These are phyloP conservation scores for Jaculus jaculus DNA, from an alignment of 2,113 vertebrate genomes.

Conservation along the genomic window DNA sequence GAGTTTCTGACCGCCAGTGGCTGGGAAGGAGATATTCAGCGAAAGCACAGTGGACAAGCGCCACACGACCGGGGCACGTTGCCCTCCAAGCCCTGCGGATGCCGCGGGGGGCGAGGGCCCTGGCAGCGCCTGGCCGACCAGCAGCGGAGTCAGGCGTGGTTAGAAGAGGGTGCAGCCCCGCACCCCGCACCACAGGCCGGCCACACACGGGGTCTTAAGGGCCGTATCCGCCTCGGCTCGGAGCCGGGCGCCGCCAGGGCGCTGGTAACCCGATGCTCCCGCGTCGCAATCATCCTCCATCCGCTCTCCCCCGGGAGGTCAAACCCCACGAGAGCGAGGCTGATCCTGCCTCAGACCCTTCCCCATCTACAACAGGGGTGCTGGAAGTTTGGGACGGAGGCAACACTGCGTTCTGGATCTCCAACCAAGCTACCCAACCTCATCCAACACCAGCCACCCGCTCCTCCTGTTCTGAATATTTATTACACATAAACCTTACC, in stretches of 20 bases:
- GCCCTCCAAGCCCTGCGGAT: no score
- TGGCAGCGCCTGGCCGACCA: no score
- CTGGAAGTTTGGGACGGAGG: accelerated
- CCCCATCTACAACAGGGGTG: accelerated
- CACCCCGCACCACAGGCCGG: constrained; percentile 63
- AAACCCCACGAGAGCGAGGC: accelerated
- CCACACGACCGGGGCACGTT: neutral
- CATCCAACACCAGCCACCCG: accelerated
- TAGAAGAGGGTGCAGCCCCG: no score
- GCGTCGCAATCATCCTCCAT: neutral
- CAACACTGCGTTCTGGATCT: accelerated
- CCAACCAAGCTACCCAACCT: neutral
- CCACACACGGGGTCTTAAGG: accelerated
- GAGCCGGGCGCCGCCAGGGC: constrained; percentile 42
- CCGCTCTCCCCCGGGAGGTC: accelerated
- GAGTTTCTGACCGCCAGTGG: constrained; percentile 98
- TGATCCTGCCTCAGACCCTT: neutral
- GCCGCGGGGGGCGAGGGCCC: no score
- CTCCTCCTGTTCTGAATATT: neutral
- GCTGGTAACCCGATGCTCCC: accelerated
- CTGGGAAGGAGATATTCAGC: constrained; percentile 98
- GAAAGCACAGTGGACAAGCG: neutral
- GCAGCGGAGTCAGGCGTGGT: no score
- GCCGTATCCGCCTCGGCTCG: accelerated
- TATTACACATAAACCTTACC: neutral